These are phyloP conservation scores for Motacilla tschutschensis DNA, from an alignment of 2,113 vertebrate species.

Conservation along the genomic window DNA sequence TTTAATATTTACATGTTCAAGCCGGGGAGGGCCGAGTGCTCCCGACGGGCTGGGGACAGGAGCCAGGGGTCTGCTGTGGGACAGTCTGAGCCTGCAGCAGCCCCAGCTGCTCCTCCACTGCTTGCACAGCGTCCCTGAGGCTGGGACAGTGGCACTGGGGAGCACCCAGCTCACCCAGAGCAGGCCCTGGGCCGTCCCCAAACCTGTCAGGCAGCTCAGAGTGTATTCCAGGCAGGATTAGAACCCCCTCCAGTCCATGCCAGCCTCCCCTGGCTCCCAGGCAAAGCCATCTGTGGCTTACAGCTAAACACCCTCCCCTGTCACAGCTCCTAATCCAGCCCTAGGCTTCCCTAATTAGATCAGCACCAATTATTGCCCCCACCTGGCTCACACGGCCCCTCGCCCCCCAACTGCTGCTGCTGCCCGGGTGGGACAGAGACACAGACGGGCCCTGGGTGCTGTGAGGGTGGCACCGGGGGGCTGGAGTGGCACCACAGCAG, in stretches of 20 bases:
- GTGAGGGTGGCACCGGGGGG: background rate
- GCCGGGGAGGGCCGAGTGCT: background rate
- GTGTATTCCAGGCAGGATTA: background rate
- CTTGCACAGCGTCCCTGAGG: accelerated
- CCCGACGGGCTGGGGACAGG: accelerated
- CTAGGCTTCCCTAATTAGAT: constrained; percentile 51
- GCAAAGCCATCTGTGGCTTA: constrained; percentile 20
- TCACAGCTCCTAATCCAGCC: constrained; percentile 15
- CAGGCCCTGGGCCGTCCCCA: background rate
- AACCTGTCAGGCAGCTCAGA: accelerated
- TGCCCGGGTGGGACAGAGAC: background rate
- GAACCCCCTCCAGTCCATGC: accelerated
- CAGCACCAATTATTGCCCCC: constrained; percentile 47
- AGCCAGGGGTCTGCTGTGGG: background rate
- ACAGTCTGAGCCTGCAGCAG: background rate
- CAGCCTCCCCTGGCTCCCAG: background rate
- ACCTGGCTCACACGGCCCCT: constrained; percentile 21
- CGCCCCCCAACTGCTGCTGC: background rate
- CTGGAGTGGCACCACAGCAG: accelerated
- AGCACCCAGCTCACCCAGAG: accelerated
- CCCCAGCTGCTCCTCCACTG: background rate
- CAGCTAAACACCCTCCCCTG: background rate
- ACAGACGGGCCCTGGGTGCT: background rate
- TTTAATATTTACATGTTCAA: background rate
- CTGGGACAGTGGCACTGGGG: background rate